Percentiles rank a stretch among this genome's conserved stretches.
Evolutionary conservation across 2,113 vertebrate species (phyloP).

Genomic region (Ursus arctos): DNA sequence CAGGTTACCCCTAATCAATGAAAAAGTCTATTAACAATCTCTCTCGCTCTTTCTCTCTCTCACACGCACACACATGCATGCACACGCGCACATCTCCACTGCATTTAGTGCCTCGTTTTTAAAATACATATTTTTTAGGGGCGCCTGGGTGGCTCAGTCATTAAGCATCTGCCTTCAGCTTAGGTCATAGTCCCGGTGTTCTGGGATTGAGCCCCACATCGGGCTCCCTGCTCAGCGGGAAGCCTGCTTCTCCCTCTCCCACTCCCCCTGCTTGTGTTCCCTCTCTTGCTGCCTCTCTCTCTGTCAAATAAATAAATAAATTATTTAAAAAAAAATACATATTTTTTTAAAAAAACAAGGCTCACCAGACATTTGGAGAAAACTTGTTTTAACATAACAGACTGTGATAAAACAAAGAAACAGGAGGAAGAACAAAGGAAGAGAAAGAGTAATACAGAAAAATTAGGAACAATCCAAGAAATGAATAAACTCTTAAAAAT

Average conservation of each 20-base stretch:
- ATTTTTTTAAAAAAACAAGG: background rate
- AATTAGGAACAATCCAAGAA: constrained; percentile 26
- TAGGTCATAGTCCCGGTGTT: no score
- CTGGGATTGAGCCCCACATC: no score
- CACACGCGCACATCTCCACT: background rate
- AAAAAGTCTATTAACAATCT: background rate
- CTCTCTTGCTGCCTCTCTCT: no score
- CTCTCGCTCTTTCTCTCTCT: no score
- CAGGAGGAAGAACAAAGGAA: background rate
- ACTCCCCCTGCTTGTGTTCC: no score
- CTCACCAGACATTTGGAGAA: background rate
- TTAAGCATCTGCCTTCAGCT: no score
- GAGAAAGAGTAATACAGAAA: background rate
- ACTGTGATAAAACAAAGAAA: background rate
- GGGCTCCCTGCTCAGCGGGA: no score
- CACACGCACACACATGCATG: background rate
- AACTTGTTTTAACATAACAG: background rate
- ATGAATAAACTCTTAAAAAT: background rate
- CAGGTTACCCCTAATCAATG: background rate
- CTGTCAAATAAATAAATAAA: no score
- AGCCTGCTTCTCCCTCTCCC: no score
- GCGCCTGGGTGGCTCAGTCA: no score
- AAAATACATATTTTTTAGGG: background rate
- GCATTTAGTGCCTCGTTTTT: background rate
- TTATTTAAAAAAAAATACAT: no score